Base-by-base conservation (phyloP, 2,113 vertebrate genomes). In the Spea bombifrons region DNA sequence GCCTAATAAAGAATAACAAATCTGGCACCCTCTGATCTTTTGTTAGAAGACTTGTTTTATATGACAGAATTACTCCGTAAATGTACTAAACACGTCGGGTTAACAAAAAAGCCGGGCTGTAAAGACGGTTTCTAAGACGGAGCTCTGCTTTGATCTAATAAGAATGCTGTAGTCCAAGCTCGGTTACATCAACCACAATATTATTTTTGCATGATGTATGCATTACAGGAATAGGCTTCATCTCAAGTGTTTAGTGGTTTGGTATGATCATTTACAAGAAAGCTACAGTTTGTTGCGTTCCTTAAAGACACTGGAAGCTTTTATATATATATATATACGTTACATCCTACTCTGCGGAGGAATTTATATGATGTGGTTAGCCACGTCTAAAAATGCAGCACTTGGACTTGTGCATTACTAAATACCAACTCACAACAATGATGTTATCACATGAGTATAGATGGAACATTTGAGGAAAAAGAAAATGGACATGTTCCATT, bases 1-100 rank as follows among this genome's bases (percentile, higher is more conserved):
- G 81, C 78, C 90, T 84, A 84, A 83, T 80, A 87, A 88, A 75
- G 63, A 82, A 17, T 17, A 84, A 70, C 84, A 71, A 87, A 85
- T 71, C 57, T 73, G 61, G 61, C 53, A 15, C 0, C 47, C 70
- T 84, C 81, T 81, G 12, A 75, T 71, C 70, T 80, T 76, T 76
- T 84, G 82, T 81, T 84, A 82, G 69, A 79, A 86, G 81, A 81
- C 83, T 81, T 83, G 74, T 44, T 83, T 66, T 59, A 4, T 7
- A 13, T 55, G 69, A 44, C 46, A 7, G 43, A 8, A 59, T 8
- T 48, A 47, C 5, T 69, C 47, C 5, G 13, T 59, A 9, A 70
- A 17, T 47, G 9, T 49, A 49, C 46, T 70, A 30, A 30, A 64
- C 8, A 64, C 15, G 55, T 17, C 66, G 61, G 52, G 66, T 71